These are phyloP conservation scores for Sarcophaga caerulescens DNA, from an alignment of 2,888 invertebrate genomes.

Conservation along the genomic window DNA sequence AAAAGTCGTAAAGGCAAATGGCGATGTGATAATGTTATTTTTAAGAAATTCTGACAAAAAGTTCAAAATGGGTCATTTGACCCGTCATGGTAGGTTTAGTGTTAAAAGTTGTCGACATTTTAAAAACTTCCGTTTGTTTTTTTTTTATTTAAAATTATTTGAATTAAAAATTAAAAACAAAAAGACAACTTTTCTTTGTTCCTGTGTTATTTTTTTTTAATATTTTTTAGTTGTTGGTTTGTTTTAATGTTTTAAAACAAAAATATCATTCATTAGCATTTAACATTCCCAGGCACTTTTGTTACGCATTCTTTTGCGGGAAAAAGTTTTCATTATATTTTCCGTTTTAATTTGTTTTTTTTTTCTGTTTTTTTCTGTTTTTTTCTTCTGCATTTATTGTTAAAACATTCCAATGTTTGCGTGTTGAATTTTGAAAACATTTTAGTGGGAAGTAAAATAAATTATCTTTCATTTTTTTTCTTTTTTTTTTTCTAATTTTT, in stretches of 20 bases:
- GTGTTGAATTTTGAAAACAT: conserved; percentile 55
- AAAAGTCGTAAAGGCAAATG: no score
- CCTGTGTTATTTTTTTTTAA: no score
- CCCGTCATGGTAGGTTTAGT: no score
- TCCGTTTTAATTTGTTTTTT: background rate
- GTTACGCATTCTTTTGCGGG: conserved; percentile 61
- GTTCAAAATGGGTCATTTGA: no score
- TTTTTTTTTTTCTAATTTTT: background rate
- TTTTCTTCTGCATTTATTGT: background rate
- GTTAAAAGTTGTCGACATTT: no score
- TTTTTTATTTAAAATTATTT: background rate
- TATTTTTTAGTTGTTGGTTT: background rate
- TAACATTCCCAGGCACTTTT: conserved; percentile 57
- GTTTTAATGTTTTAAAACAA: background rate
- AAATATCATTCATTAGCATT: background rate
- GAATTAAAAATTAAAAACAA: no score
- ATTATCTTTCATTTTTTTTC: background rate
- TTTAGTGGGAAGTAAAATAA: conserved; percentile 34
- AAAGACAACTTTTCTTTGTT: no score
- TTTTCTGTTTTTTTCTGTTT: background rate
- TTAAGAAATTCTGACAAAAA: no score
- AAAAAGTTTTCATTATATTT: conserved; percentile 43
- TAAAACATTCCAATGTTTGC: conserved; percentile 64
- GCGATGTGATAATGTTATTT: no score
- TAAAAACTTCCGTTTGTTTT: conserved; percentile 7